phyloP scores from a whole-genome alignment of 2,888 invertebrate genomes.

The Conus canariensis region DNA sequence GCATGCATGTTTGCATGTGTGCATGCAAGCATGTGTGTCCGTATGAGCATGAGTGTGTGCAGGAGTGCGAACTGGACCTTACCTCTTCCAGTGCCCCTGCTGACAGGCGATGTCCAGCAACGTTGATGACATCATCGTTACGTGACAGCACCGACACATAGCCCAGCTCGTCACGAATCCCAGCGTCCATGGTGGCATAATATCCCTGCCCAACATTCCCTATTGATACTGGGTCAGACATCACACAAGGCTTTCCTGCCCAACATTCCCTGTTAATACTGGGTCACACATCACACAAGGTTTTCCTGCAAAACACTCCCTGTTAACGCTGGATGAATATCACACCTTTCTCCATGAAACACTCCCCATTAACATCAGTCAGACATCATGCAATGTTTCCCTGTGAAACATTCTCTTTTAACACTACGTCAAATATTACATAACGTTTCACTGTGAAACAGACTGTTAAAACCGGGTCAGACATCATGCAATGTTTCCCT shows the following conservation, averaged over 20 bases:
- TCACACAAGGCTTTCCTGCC: not conserved
- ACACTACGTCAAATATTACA: too few species aligned
- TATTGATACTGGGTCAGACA: not conserved
- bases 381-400: too few species aligned
- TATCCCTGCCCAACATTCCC: conserved; percentile 83
- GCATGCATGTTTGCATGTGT: not conserved
- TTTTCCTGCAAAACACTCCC: not conserved
- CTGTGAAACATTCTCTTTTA: too few species aligned
- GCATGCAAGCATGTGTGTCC: not conserved
- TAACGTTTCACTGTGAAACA: too few species aligned
- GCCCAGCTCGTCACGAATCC: conserved; percentile 90
- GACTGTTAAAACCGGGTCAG: too few species aligned
- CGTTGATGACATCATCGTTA: conserved; percentile 96
- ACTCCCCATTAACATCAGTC: too few species aligned
- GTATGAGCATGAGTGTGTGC: not conserved
- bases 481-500: too few species aligned
- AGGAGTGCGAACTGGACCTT: not conserved
- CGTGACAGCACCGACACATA: conserved; percentile 93
- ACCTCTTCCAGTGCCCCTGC: conserved; percentile 92
- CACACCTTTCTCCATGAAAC: too few species aligned
- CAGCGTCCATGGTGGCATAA: conserved; percentile 97
- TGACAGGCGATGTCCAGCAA: conserved; percentile 94
- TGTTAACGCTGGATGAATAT: too few species aligned
- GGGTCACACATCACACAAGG: too few species aligned
- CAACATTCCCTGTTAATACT: not conserved